Evolutionary conservation across 2,113 vertebrate species (phyloP), one percentile per base, ranked within the genome.

Genomic region (Dissostichus mawsoni): DNA sequence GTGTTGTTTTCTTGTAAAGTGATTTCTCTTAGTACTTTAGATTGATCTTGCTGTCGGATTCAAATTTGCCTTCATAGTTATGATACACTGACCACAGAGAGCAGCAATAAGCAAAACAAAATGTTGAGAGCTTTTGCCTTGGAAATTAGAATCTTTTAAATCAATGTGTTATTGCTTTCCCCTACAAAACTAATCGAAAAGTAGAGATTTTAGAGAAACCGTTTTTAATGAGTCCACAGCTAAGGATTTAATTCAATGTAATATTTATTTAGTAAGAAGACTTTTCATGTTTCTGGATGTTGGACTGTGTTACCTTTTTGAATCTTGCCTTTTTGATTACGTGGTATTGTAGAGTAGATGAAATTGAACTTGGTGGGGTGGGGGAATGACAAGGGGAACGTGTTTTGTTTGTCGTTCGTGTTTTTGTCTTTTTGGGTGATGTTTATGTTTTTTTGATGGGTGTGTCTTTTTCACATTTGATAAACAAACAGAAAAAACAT

Each of bases 11-110:
- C 92, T 95, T 94, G 94, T 96, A 95, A 95, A 95, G 94, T 95
- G 94, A 94, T 94, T 90, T 89, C 91, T 95, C 95, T 93, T 92
- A 95, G 95, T 95, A 81, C 88, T 83, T 94, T 96, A 95, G 95
- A 94, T 95, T 96, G 93, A 96, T 95, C 95, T 96, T 87, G 84
- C 74, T 85, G 80, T 93, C 87, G 96, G 94, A 95, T 95, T 67
- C 94, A 96, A 96, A 96, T 96, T 96, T 98, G 97, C 97, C 98
- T 99, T 97, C 97, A 96, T 96, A 94, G 94, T 97, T 98, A 97
- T 95, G 89, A 96, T 96, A 96, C 95, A 82, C 52, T 69, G 57
- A 70, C 56, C 73, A 59, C 62, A 95, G 92, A 95, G 94, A 95
- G 94, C 89, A 94, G 95, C 55, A 94, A 94, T 92, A 94, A 95